A percentile compares a stretch with the other conserved stretches of the same genome.
Evolutionary conservation across 2,797 vertebrate genomes (phyloP).

Genomic region (Megaceryle alcyon): DNA sequence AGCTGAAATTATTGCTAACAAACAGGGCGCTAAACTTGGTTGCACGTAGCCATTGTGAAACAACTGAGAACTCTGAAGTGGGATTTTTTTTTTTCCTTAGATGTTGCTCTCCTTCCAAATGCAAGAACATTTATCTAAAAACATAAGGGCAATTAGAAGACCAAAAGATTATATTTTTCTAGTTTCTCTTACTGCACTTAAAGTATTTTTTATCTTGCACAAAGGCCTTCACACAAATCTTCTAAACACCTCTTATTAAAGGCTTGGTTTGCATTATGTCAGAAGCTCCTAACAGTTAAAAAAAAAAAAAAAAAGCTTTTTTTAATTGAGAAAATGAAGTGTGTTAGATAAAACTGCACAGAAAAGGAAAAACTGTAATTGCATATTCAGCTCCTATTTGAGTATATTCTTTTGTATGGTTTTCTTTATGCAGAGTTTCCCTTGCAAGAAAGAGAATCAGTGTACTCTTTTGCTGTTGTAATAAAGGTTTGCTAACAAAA

Average conservation of each 20-base stretch:
- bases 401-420: conserved; percentile 72
- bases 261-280: conserved; percentile 76
- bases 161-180: conserved; percentile 53
- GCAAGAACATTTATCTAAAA: conserved; percentile 47
- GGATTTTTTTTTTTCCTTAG: conserved; percentile 5
- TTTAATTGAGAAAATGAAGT: conserved; percentile 56
- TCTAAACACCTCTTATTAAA: conserved; percentile 76
- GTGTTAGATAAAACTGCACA: conserved; percentile 76
- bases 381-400: conserved; percentile 76
- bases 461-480: conserved; percentile 77
- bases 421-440: conserved; percentile 76
- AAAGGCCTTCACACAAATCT: conserved; percentile 74
- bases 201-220: conserved; percentile 72
- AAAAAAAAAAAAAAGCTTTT: conserved; percentile 64
- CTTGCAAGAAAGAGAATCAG: conserved; percentile 70
- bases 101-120: conserved; percentile 9
- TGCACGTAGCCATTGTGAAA: conserved; percentile 1
- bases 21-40: conserved; percentile 23
- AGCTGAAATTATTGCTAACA: conserved; percentile 66
- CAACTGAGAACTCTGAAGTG: conserved; percentile 53
- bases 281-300: conserved; percentile 74
- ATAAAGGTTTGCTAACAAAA: conserved; percentile 76
- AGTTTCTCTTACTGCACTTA: conserved; percentile 58
- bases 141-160: conserved; percentile 40
- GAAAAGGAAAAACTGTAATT: conserved; percentile 58